Evolutionary conservation across 2,888 invertebrate species (phyloP).

Genomic region (Drosophila emarginata): DNA sequence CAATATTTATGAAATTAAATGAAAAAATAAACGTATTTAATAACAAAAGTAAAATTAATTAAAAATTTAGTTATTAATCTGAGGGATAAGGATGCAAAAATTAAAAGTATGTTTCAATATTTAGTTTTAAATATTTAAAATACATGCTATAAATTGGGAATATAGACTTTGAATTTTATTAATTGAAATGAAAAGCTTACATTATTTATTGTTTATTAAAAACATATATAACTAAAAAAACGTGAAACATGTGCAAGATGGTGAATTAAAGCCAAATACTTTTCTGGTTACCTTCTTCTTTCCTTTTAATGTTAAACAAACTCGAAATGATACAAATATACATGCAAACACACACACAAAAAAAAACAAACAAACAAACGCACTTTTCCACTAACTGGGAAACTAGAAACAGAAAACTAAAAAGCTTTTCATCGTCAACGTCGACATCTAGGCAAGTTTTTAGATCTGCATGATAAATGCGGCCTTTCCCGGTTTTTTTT

Average conservation of each 20-base stretch:
- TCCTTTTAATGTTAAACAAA: conserved; percentile 30
- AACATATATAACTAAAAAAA: not conserved
- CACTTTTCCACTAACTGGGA: conserved; percentile 36
- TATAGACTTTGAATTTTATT: not conserved
- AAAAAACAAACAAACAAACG: conserved; percentile 24
- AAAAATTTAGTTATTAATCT: not conserved
- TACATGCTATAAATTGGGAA: too few species aligned
- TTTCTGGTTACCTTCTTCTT: not conserved
- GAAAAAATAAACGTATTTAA: too few species aligned
- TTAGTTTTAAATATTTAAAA: too few species aligned
- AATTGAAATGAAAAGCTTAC: not conserved
- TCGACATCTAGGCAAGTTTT: conserved; percentile 51
- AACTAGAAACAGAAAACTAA: conserved; percentile 38
- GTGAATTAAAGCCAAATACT: not conserved
- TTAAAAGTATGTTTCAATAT: too few species aligned
- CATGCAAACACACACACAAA: conserved; percentile 18
- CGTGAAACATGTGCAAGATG: not conserved
- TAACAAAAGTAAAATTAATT: not conserved
- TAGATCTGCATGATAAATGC: conserved; percentile 62
- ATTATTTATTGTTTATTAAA: not conserved
- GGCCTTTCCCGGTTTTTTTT: conserved; percentile 46
- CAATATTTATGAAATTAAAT: not conserved
- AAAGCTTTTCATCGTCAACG: conserved; percentile 52
- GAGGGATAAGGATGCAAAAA: too few species aligned
- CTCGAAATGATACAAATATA: conserved; percentile 16